Evolutionary conservation across 1,140 invertebrate genomes (phyloP).

Genomic region (Drosophila mauritiana): DNA sequence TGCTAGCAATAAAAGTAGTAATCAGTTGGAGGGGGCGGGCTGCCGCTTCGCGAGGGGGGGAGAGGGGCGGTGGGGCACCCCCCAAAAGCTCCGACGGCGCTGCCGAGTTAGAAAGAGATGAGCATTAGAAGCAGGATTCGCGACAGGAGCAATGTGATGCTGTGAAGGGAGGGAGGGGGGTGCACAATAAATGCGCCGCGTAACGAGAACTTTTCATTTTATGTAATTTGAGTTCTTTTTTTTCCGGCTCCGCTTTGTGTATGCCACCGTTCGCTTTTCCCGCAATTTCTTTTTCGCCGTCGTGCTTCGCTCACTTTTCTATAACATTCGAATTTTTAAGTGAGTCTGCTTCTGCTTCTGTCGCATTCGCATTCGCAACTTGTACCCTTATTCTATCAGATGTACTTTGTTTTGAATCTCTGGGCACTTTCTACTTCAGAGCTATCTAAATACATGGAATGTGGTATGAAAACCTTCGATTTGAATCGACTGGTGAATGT

Average conservation of each 20-base stretch:
- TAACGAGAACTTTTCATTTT: slow-evolving; percentile 84
- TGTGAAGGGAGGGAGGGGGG: background rate
- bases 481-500: no score
- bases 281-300: slow-evolving; percentile 27
- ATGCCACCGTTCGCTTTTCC: background rate
- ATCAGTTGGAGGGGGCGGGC: slow-evolving; percentile 60
- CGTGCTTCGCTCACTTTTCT: slow-evolving; percentile 77
- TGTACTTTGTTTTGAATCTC: background rate
- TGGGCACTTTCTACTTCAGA: background rate
- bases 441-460: background rate
- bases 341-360: slow-evolving; percentile 59
- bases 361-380: slow-evolving; percentile 1
- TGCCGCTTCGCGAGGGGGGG: background rate
- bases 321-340: slow-evolving; percentile 82
- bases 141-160: slow-evolving; percentile 14
- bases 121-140: slow-evolving; percentile 62
- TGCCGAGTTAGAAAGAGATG: slow-evolving; percentile 84
- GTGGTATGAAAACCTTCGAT: background rate
- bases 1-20: slow-evolving; percentile 85
- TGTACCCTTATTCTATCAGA: no score
- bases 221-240: slow-evolving; percentile 76
- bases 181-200: slow-evolving; percentile 73
- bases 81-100: slow-evolving; percentile 35
- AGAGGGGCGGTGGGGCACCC: background rate
- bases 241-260: slow-evolving; percentile 42